These are phyloP conservation scores for Marasmarcha lunaedactyla DNA, from an alignment of 2,888 invertebrate genomes.

Conservation along the genomic window DNA sequence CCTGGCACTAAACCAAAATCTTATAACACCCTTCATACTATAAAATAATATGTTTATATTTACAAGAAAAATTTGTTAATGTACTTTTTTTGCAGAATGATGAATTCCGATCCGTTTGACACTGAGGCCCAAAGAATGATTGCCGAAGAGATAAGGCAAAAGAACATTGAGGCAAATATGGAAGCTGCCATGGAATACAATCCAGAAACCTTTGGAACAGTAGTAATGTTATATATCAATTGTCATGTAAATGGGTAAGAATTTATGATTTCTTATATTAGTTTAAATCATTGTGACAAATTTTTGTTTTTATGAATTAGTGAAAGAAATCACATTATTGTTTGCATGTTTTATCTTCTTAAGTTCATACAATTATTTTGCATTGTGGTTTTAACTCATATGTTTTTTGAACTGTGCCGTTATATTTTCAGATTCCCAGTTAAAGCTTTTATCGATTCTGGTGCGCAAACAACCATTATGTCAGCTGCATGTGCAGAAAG, in stretches of 20 bases:
- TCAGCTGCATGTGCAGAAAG: slow-evolving; percentile 94
- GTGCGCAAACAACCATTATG: slow-evolving; percentile 98
- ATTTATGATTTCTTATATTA: too few species aligned
- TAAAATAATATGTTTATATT: slow-evolving; percentile 1
- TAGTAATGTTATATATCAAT: slow-evolving; percentile 97
- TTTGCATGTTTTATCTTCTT: background rate
- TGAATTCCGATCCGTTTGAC: slow-evolving; percentile 95
- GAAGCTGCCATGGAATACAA: slow-evolving; percentile 98
- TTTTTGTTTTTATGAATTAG: too few species aligned
- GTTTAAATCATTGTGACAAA: too few species aligned
- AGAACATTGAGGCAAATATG: slow-evolving; percentile 98
- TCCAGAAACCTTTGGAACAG: slow-evolving; percentile 98
- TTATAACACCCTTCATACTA: too few species aligned
- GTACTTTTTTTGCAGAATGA: slow-evolving; percentile 71
- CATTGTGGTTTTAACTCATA: too few species aligned
- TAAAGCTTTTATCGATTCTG: slow-evolving; percentile 98
- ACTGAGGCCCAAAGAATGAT: slow-evolving; percentile 94
- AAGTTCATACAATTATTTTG: too few species aligned
- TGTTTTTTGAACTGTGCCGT: too few species aligned
- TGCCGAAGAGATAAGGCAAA: slow-evolving; percentile 94
- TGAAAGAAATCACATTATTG: too few species aligned
- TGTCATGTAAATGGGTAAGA: slow-evolving; percentile 91
- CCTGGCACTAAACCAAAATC: too few species aligned
- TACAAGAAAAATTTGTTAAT: too few species aligned
- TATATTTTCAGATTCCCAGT: slow-evolving; percentile 76